A percentile compares a stretch with the other conserved stretches of the same genome.
Evolutionary conservation across 2,113 vertebrate species (phyloP).

Genomic region (Natator depressus): DNA sequence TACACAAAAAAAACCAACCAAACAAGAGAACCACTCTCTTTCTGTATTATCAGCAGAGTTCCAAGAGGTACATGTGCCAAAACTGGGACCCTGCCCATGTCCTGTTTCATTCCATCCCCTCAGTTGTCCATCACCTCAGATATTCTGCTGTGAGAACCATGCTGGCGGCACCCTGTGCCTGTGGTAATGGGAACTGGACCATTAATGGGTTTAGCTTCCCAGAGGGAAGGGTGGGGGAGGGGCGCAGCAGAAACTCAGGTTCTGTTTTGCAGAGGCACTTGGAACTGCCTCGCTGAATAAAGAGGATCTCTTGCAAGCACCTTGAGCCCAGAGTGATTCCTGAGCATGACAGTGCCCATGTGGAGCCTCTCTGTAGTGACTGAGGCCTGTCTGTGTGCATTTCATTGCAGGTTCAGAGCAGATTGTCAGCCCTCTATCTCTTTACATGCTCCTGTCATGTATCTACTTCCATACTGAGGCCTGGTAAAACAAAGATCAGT

Average conservation of each 20-base stretch:
- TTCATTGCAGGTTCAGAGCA: neutral
- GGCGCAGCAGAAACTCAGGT: neutral
- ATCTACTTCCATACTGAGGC: neutral
- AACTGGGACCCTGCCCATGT: neutral
- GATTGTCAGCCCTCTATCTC: neutral
- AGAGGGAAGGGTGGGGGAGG: too few species aligned
- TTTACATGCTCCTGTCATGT: neutral
- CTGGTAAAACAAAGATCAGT: neutral
- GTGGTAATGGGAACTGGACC: too few species aligned
- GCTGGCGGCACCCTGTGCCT: neutral
- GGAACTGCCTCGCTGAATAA: neutral
- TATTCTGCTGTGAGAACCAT: neutral
- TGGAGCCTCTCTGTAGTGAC: neutral
- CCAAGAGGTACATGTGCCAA: neutral
- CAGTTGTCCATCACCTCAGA: neutral
- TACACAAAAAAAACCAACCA: neutral
- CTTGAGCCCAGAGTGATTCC: neutral
- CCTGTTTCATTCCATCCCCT: neutral
- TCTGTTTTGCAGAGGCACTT: neutral
- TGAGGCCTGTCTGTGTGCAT: neutral
- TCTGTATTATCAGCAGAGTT: neutral
- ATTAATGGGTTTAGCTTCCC: too few species aligned
- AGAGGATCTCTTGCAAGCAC: neutral
- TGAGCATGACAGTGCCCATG: neutral
- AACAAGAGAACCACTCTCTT: neutral